Evolutionary conservation across 2,797 vertebrate genomes (phyloP).

Genomic region (Aeoliscus strigatus): DNA sequence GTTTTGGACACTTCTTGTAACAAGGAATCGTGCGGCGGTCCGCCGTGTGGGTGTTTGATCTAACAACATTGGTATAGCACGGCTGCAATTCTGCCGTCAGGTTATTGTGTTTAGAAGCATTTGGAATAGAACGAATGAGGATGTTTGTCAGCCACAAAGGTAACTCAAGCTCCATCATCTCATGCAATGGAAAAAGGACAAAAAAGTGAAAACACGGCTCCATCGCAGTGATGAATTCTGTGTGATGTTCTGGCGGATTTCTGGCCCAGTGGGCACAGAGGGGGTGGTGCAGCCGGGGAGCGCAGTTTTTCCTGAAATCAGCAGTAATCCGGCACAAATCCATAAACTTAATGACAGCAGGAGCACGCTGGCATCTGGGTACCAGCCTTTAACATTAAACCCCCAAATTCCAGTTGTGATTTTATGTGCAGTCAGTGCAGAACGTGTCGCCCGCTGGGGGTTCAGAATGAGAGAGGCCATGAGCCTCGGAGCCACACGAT

Average conservation of each 20-base stretch:
- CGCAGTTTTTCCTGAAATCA: conserved; percentile 41
- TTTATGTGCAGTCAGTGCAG: conserved; percentile 22
- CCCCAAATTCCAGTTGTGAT: conserved; percentile 37
- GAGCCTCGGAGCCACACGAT: too few relatives aligned
- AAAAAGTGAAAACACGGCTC: conserved; percentile 9
- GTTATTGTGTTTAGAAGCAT: too few relatives aligned
- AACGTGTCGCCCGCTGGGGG: too few relatives aligned
- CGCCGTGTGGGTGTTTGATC: too few relatives aligned
- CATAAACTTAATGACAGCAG: conserved; percentile 52
- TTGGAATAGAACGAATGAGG: background rate
- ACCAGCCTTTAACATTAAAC: conserved; percentile 42
- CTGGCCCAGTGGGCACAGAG: conserved; percentile 35
- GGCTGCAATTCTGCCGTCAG: too few relatives aligned
- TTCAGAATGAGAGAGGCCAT: too few relatives aligned
- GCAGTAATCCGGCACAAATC: conserved; percentile 50
- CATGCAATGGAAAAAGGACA: too few relatives aligned
- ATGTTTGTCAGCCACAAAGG: background rate
- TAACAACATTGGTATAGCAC: too few relatives aligned
- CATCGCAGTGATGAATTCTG: conserved; percentile 11
- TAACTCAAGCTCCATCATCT: too few relatives aligned
- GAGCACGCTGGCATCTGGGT: conserved; percentile 53
- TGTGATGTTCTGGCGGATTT: conserved; percentile 35
- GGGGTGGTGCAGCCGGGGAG: conserved; percentile 28
- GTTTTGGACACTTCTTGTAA: too few relatives aligned
- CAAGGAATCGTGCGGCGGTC: too few relatives aligned